Evolutionary conservation across 2,113 vertebrate species (phyloP).

Genomic region (Falco punctatus): DNA sequence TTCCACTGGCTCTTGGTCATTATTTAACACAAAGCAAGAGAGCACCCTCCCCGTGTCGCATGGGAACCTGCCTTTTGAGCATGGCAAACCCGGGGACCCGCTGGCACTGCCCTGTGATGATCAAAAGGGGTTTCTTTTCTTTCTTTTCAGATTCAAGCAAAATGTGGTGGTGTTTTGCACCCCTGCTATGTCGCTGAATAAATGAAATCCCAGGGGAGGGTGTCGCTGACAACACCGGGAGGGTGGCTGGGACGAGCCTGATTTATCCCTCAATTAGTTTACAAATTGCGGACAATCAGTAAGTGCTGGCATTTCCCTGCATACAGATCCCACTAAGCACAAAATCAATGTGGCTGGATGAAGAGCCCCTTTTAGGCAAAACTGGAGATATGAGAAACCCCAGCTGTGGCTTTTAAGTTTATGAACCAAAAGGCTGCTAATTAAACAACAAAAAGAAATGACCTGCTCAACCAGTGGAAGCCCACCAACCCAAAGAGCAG

Average conservation of each 20-base stretch:
- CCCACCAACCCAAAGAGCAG: not conserved
- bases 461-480: not conserved
- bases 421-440: slow-evolving; percentile 11
- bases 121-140: not conserved
- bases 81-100: fast-evolving
- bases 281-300: slow-evolving; percentile 57
- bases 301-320: slow-evolving; percentile 44
- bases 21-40: not conserved
- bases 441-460: not conserved
- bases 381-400: not conserved
- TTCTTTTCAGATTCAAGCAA: not conserved
- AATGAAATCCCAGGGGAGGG: not conserved
- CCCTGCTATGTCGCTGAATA: not conserved
- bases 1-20: not conserved
- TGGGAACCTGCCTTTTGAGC: not conserved
- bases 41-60: not conserved
- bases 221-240: not conserved
- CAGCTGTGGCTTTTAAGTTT: not conserved
- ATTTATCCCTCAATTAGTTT: slow-evolving; percentile 69
- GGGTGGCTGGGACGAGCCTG: slow-evolving; percentile 17
- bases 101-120: not conserved
- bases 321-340: slow-evolving; percentile 37
- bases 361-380: slow-evolving; percentile 27
- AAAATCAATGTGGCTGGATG: slow-evolving; percentile 63
- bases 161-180: not conserved